Conservation (phyloP, 2,888 invertebrate genomes). For the Xestia c-nigrum region DNA sequence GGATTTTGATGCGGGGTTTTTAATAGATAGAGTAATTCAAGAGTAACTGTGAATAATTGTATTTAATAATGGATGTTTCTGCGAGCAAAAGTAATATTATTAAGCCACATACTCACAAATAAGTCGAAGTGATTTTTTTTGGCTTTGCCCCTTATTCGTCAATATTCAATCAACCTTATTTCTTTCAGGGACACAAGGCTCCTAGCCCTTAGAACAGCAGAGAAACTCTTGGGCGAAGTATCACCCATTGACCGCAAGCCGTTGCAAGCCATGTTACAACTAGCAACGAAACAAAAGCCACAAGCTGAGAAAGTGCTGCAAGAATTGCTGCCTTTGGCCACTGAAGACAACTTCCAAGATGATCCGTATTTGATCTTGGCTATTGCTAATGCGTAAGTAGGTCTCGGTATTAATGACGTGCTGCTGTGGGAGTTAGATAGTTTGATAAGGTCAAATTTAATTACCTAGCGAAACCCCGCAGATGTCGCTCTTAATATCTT, state of each 20-base stretch:
- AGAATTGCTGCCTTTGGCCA: conserved; percentile 92
- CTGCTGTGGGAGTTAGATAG: no score
- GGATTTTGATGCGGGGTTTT: no score
- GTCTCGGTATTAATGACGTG: not conserved
- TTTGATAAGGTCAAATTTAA: no score
- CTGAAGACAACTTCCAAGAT: conserved; percentile 93
- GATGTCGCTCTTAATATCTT: no score
- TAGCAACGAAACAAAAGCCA: conserved; percentile 96
- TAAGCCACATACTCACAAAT: not conserved
- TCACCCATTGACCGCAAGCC: conserved; percentile 92
- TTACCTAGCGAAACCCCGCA: no score
- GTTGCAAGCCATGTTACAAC: conserved; percentile 94
- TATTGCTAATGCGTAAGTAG: conserved; percentile 92
- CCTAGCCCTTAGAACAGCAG: conserved; percentile 95
- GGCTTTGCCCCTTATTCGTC: not conserved
- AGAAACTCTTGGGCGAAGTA: conserved; percentile 93
- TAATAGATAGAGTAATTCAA: no score
- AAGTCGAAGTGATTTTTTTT: not conserved
- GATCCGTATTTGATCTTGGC: conserved; percentile 97
- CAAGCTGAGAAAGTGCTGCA: conserved; percentile 96
- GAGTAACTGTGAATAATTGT: not conserved
- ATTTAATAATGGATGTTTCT: not conserved
- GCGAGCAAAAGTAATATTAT: not conserved
- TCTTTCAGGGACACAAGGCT: conserved; percentile 92
- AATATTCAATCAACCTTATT: not conserved